These are phyloP conservation scores for Tholera decimalis DNA, from an alignment of 2,888 invertebrate species.

Conservation along the genomic window DNA sequence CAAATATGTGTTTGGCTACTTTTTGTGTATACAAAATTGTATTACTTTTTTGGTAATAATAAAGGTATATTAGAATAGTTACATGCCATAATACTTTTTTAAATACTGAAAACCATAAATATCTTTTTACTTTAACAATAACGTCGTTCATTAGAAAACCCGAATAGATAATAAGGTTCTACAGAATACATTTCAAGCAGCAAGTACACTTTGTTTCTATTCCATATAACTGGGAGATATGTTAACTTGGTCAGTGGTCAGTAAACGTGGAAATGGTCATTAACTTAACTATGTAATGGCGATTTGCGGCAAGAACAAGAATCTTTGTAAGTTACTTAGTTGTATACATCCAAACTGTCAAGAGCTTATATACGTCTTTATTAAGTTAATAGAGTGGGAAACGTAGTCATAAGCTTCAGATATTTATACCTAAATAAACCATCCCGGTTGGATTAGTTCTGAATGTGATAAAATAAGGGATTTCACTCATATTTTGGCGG, in stretches of 20 bases:
- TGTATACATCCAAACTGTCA: conserved; percentile 46
- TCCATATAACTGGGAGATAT: conserved; percentile 18
- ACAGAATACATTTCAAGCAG: neutral
- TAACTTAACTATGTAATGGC: conserved; percentile 59
- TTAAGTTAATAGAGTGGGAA: conserved; percentile 14
- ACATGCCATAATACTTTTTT: neutral
- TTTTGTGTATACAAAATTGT: no score
- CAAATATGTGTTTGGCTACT: no score
- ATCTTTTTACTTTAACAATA: neutral
- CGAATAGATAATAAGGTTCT: neutral
- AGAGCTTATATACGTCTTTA: conserved; percentile 10
- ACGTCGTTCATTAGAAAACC: neutral
- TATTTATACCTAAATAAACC: neutral
- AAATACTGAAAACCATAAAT: neutral
- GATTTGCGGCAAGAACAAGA: conserved; percentile 52
- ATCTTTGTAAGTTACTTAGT: conserved; percentile 47
- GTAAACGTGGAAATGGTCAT: conserved; percentile 57
- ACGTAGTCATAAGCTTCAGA: neutral
- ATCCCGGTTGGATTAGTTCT: no score
- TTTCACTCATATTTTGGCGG: no score
- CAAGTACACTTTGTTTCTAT: conserved; percentile 34
- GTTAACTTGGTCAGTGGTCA: conserved; percentile 46
- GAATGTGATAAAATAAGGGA: no score
- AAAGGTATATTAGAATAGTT: no score
- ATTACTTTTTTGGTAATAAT: no score